A percentile compares a stretch with the other conserved stretches of the same genome.
phyloP scores from a whole-genome alignment of 2,113 vertebrate species.

The Cryptotis parvus region DNA sequence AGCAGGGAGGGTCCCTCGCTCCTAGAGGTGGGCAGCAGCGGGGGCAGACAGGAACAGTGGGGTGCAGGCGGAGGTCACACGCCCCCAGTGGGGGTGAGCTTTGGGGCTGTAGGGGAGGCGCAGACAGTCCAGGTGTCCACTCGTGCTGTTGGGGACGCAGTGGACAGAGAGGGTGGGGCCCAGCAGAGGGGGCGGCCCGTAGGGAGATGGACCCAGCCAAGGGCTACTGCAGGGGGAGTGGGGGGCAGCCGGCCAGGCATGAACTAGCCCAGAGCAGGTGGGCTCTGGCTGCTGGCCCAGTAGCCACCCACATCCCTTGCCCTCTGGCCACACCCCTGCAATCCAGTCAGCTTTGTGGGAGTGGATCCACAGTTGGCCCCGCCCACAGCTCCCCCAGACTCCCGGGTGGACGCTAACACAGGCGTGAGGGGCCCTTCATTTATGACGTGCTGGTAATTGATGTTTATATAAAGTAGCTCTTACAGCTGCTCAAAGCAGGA shows the following conservation, averaged over 20 bases:
- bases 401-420: slow-evolving; percentile 83
- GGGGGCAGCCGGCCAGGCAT: too few relatives aligned
- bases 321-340: slow-evolving; percentile 51
- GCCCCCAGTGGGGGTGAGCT: too few relatives aligned
- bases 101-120: too few relatives aligned
- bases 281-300: not conserved
- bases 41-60: too few relatives aligned
- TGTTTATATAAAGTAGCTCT: slow-evolving; percentile 90
- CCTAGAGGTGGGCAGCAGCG: too few relatives aligned
- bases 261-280: too few relatives aligned
- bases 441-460: slow-evolving; percentile 88
- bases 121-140: too few relatives aligned
- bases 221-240: not conserved
- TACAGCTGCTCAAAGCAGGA: slow-evolving; percentile 87
- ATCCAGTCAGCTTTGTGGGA: slow-evolving; percentile 74
- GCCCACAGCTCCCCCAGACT: too few relatives aligned
- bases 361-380: too few relatives aligned
- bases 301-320: not conserved
- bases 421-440: slow-evolving; percentile 87
- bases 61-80: too few relatives aligned
- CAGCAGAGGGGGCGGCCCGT: not conserved
- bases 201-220: accelerated
- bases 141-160: too few relatives aligned
- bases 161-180: not conserved
- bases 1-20: too few relatives aligned